Evolutionary conservation across 2,797 vertebrate genomes (phyloP).

Genomic region (Urosaurus nigricauda): DNA sequence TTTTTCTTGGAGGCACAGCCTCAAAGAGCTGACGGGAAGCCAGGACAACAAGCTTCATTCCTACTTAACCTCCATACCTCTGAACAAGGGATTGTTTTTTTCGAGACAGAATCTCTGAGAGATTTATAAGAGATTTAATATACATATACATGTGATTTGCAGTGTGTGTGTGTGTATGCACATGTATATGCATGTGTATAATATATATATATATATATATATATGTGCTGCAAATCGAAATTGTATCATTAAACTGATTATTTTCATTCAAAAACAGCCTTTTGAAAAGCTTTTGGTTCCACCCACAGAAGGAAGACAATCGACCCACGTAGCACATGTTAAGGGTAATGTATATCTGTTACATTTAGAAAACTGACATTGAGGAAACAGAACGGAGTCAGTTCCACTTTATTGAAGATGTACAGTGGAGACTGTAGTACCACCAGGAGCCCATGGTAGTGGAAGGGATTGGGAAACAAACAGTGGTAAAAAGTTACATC

Average conservation of each 20-base stretch:
- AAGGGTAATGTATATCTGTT: fast-evolving
- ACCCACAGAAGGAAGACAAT: neutral
- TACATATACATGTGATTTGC: too few relatives aligned
- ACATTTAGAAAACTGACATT: neutral
- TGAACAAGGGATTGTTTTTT: too few relatives aligned
- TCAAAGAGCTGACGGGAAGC: neutral
- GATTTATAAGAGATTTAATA: too few relatives aligned
- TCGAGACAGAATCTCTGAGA: neutral
- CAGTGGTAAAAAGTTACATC: neutral
- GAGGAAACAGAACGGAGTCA: constrained; percentile 44
- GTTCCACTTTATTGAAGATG: constrained; percentile 69
- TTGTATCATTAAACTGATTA: neutral
- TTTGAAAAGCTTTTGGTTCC: neutral
- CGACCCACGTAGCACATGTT: neutral
- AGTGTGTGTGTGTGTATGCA: too few relatives aligned
- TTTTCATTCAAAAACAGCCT: neutral
- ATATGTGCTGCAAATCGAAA: neutral
- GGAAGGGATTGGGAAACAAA: neutral
- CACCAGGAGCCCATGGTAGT: neutral
- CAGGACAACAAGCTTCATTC: neutral
- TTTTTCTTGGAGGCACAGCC: too few relatives aligned
- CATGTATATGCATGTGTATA: too few relatives aligned
- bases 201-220: too few relatives aligned
- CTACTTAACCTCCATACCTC: neutral
- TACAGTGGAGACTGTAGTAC: neutral